Evolutionary conservation across 2,113 vertebrate species (phyloP).

Genomic region (Entomyzon cyanotis): DNA sequence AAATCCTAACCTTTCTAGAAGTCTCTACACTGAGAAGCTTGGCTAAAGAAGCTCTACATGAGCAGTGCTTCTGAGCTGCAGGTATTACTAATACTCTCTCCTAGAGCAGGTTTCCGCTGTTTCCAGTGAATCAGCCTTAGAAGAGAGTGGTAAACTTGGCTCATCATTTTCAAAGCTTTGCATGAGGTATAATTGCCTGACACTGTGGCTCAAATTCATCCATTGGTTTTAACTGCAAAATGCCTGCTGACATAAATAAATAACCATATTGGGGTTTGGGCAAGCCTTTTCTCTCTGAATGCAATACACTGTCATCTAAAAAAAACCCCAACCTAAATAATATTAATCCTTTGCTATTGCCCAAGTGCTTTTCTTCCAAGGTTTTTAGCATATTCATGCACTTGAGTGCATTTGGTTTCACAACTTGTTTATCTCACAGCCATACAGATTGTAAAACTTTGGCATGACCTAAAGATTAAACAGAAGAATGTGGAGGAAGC

Average conservation of each 20-base stretch:
- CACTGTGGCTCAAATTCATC: background rate
- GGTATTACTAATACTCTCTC: background rate
- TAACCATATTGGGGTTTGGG: background rate
- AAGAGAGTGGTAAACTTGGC: background rate
- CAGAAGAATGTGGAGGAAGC: background rate
- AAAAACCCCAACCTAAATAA: background rate
- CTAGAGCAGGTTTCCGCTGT: background rate
- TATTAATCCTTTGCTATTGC: background rate
- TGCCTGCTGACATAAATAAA: background rate
- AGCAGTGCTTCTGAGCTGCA: background rate
- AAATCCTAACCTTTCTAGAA: background rate
- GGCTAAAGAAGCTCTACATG: background rate
- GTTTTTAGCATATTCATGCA: background rate
- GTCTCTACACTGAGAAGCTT: background rate
- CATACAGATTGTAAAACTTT: background rate
- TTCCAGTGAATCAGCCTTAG: background rate
- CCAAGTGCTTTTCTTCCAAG: background rate
- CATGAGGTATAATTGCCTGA: background rate
- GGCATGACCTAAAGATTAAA: background rate
- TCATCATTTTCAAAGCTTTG: background rate
- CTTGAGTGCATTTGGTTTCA: background rate
- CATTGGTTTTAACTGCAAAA: background rate
- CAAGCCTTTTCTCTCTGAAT: background rate
- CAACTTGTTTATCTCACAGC: background rate
- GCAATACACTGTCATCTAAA: background rate